Conservation (phyloP, 1,140 invertebrate species). For the Camponotus pennsylvanicus region DNA sequence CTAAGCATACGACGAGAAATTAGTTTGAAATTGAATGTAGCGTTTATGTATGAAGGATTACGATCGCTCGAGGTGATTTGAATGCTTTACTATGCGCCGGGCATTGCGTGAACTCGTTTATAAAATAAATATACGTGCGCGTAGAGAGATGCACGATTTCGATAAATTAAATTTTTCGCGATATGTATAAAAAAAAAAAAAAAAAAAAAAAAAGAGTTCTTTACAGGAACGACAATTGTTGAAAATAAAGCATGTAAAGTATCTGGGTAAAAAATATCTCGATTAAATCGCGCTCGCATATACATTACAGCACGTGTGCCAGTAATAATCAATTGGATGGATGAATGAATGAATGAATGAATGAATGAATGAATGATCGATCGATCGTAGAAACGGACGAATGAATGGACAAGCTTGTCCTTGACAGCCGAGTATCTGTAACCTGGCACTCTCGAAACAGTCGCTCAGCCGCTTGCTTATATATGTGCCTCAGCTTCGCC, state of each 20-base stretch:
- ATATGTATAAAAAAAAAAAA: no score
- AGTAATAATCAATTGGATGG: slow-evolving; percentile 43
- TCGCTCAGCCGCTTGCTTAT: slow-evolving; percentile 53
- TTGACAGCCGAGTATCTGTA: slow-evolving; percentile 68
- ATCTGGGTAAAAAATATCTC: neutral
- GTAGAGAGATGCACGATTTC: neutral
- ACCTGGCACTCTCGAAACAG: slow-evolving; percentile 65
- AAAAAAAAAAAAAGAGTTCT: no score
- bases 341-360: slow-evolving; percentile 4
- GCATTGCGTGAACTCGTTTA: neutral
- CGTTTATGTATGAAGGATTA: neutral
- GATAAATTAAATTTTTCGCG: no score
- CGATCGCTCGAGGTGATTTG: slow-evolving; percentile 21
- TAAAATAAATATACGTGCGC: neutral
- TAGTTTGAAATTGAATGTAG: slow-evolving; percentile 10
- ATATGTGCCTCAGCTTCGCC: slow-evolving; percentile 34
- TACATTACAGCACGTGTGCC: neutral
- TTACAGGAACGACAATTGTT: neutral
- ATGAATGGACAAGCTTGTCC: slow-evolving; percentile 74
- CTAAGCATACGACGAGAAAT: neutral
- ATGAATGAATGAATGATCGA: slow-evolving; percentile 51
- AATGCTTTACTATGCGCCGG: slow-evolving; percentile 22
- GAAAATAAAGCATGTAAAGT: neutral
- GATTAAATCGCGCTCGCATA: neutral
- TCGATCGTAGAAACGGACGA: slow-evolving; percentile 53